Evolutionary conservation across 2,113 vertebrate genomes (phyloP).

Genomic region (Colinus virginianus): DNA sequence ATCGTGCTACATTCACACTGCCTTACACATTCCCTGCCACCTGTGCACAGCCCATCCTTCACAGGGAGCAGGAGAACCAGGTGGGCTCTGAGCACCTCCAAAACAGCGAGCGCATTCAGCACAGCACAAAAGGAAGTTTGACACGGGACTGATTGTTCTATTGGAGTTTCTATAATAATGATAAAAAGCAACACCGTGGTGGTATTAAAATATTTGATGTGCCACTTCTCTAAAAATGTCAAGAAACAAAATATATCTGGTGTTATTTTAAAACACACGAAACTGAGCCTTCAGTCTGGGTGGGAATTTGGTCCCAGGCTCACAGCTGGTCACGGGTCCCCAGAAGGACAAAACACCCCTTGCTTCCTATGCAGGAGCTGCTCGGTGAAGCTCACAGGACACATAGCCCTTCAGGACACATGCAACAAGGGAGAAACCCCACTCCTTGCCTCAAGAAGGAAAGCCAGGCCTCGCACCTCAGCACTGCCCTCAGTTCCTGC

Average conservation of each 20-base stretch:
- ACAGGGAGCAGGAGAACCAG: accelerated
- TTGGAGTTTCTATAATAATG: neutral
- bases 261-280: neutral
- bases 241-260: neutral
- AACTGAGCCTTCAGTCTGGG: neutral
- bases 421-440: neutral
- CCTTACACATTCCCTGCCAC: neutral
- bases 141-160: neutral
- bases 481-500: slow-evolving; percentile 12
- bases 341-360: accelerated
- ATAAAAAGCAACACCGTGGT: neutral
- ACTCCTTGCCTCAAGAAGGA: neutral
- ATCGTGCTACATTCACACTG: neutral
- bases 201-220: neutral
- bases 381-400: neutral
- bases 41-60: neutral
- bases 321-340: neutral
- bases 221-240: neutral
- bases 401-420: neutral
- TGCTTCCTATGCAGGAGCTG: accelerated
- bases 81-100: neutral
- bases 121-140: neutral
- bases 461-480: neutral
- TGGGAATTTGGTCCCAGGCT: neutral
- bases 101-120: accelerated